Base-by-base conservation (phyloP, 2,797 vertebrate species). In the Hylomyscus alleni region DNA sequence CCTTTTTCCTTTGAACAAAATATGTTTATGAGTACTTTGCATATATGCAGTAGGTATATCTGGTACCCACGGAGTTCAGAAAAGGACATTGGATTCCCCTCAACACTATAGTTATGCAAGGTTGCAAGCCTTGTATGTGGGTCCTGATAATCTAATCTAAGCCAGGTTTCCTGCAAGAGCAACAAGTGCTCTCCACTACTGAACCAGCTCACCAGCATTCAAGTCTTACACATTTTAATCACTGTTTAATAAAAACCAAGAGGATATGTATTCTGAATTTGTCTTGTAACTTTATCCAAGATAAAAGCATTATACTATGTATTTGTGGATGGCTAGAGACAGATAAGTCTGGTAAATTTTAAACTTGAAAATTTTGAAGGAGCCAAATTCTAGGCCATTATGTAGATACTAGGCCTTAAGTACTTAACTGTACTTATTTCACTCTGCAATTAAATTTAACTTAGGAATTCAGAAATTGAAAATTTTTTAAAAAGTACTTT, bases 351-450 rank as follows among this genome's bases (percentile, higher is more conserved):
- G 4, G 9, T 80, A 58, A 89, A 67, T 89, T 67, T 91, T 3
- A 86, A 87, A 87, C 81, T 69, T 9, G 2, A 3, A 80, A 80
- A 92, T 90, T 90, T 90, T 83, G 1, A 80, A 90, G 50, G 14
- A 92, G 52, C 34, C 54, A 89, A 90, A 94, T 88, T 67, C 37
- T 93, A 83, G 15, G 9, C 72, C 82, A 54, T 58, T 81, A 44
- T 20, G 14, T 24, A 73, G 29, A 29, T 58, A 14, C 22, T 82
- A 37, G 15, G 60, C 6, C 3, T 80, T 93, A 73, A 73, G 8
- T 89, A 52, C 19, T 83, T 73, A 52, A 78, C 44, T 44, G 8
- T 20, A 67, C 17, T 15, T 69, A 90, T 73, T 94, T 87, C 20
- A 13, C 8, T 87, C 20, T 31, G 0, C 47, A 77, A 76, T 87